Base-by-base conservation (phyloP, 2,888 invertebrate species). In the Drosophila gaucha region DNA sequence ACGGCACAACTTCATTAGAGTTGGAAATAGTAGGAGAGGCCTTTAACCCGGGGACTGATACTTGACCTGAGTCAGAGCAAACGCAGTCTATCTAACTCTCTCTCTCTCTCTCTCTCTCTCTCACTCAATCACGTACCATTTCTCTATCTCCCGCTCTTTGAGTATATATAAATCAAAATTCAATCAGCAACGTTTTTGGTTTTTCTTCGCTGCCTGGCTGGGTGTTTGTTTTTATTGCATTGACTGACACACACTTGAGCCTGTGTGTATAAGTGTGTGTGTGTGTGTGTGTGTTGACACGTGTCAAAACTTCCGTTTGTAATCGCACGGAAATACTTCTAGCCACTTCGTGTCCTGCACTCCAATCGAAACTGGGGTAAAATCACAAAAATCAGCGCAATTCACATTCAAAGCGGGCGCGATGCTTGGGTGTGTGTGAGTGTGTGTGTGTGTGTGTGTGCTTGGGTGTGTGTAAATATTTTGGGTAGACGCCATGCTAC, bases 231-330 rank as follows among this genome's bases (percentile, higher is more conserved):
- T 83, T 86, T 88, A 86, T 83, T 78, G 55, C 83, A 75, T 70
- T 83, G 84, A 73, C 84, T 16, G 43, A 30, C 44, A 84, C 43
- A 49, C 56, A 63, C 55, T 56, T 60, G 49, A 54, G 31, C 18
- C n/a, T 9, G 26, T 30, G 18, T 39, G 28, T 44, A 39, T 43
- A 38, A 26, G 18, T 43, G 26, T 14, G 20, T 30, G 18, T 43
- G 20, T 39, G 39, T 44, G 24, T 50, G 59, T 65, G 68, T 78
- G 79, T 75, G 88, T 73, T 87, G 90, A 89, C 90, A 90, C 90
- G 90, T 90, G 90, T 89, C 90, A 85, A 87, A 88, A 89, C 89
- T 90, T 90, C 89, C 90, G 89, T 68, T 87, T 85, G 82, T 72
- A 84, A 84, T 86, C 80, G 88, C 72, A 75, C 86, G 86, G 88